Conservation (phyloP, 2,888 invertebrate species). For the Apantesis nais region DNA sequence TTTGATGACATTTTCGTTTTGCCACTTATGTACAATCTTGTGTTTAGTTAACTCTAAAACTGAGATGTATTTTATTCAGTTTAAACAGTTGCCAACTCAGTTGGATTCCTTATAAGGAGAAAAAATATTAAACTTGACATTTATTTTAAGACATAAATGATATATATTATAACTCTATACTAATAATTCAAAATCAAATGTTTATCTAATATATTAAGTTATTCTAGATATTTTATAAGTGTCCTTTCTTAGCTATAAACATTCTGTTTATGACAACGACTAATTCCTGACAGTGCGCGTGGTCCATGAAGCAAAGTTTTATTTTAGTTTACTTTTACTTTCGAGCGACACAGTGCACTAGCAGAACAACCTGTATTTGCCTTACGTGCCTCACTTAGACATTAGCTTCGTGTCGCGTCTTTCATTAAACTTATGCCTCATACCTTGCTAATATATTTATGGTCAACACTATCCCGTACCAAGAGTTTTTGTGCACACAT, state of each 20-base stretch:
- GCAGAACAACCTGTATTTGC: slow-evolving; percentile 23
- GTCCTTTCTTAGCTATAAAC: not conserved
- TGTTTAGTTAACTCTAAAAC: too few species aligned
- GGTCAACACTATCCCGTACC: slow-evolving; percentile 34
- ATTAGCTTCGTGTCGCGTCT: slow-evolving; percentile 48
- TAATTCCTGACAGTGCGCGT: not conserved
- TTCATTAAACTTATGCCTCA: slow-evolving; percentile 59
- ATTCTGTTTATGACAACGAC: not conserved
- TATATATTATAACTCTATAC: too few species aligned
- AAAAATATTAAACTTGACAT: too few species aligned
- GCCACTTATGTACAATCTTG: too few species aligned
- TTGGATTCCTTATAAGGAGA: too few species aligned
- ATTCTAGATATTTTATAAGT: too few species aligned
- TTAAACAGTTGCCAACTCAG: too few species aligned
- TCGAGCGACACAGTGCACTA: slow-evolving; percentile 24
- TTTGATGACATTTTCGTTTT: too few species aligned
- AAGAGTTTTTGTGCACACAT: slow-evolving; percentile 9
- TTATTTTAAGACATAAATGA: too few species aligned
- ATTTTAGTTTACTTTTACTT: slow-evolving; percentile 15
- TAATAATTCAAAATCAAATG: not conserved
- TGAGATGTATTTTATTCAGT: too few species aligned
- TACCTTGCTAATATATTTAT: slow-evolving; percentile 65
- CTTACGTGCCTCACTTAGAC: slow-evolving; percentile 45
- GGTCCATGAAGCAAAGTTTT: slow-evolving; percentile 12
- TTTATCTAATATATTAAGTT: not conserved